Evolutionary conservation across 2,888 invertebrate species (phyloP), one percentile per base, ranked within the genome.

Genomic region (Zaprionus bogoriensis): DNA sequence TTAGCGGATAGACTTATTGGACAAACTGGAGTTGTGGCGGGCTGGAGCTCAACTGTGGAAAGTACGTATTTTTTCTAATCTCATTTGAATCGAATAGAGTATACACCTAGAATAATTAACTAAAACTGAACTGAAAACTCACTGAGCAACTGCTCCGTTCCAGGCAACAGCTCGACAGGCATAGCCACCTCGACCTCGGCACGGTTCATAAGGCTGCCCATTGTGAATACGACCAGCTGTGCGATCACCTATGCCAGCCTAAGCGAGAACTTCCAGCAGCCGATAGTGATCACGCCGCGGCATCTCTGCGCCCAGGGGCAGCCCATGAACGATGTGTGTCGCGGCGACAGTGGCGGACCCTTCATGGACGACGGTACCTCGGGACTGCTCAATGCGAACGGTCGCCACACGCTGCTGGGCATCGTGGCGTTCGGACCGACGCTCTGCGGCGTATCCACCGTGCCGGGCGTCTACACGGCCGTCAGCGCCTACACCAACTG

Each of bases 21-120:
- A 3, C 89, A 89, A 70, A 91, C 92, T 75, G 93, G 93, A 71
- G 92, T 93, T 47, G 94, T 95, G 0, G 94, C 95, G 4, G 96
- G 96, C 0, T 96, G 96, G 95, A 96, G 96, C 23, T 92, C 93
- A 75, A 94, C 94, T 36, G 93, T 94, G 89, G 89, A 89, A 52
- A 92, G 94, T 92, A 90, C 91, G 67, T 59, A 9, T 23, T 14
- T 46, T 25, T 44, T 4, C 2, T 50, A 23, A 58, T 51, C 14
- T 39, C 30, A 39, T 14, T 14, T 32, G 3, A 32, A 23, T 36
- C 14, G 44, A 20, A 47, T 14, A 22, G 47, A n/a, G 45, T 48
- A 28, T 47, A 17, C 9, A 28, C 41, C 7, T 32, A 3, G 14
- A 61, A 23, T 12, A 38, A 22, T 19, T 53, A 28, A 62, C n/a